Base-by-base conservation (phyloP, 2,797 vertebrate genomes). In the Chiloscyllium punctatum region DNA sequence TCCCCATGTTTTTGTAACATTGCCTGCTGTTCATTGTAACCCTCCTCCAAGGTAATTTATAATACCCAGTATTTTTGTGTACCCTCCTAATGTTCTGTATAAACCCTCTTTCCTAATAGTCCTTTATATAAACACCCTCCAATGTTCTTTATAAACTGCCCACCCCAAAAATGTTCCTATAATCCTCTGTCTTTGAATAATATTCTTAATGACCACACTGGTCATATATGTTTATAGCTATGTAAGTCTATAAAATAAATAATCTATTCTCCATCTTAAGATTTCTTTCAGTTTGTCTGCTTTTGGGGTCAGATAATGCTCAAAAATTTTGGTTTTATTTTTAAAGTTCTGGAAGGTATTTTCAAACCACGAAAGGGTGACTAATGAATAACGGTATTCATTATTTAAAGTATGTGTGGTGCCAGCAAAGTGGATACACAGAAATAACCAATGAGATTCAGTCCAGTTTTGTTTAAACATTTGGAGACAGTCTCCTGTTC, bases 201-300 rank as follows among this genome's bases (percentile, higher is more conserved):
- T 74, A 72, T 74, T 37, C n/a, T 37, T 16, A 79, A 16, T 37
- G 16, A n/a, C 33, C 74, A 16, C 74, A 3, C 13, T 33, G 74
- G 13, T 79, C 15, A 37, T 82, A 13, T 9, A 74, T 82, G 37
- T 37, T 79, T 82, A 42, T 21, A 82, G 79, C 37, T 82, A 4
- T 18, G 15, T 82, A 15, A 42, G 16, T 42, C 15, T 37, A 82
- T 42, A 42, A 42, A 42, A 51, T 94, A 0, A 27, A 57, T 57
- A 25, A 37, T 57, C 4, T 37, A 21, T 97, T 96, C 53, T 9
- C 95, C 96, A 95, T 92, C 91, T 94, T 96, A 90, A 88, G 57
- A 9, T 62, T 62, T 62, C 96, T 91, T 96, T 30, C 79, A 95
- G 95, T 96, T 96, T 95, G 96, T 96, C 94, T 96, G 57, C 84